Conservation (phyloP, 2,888 invertebrate species). For the Sminthurinus aureus region DNA sequence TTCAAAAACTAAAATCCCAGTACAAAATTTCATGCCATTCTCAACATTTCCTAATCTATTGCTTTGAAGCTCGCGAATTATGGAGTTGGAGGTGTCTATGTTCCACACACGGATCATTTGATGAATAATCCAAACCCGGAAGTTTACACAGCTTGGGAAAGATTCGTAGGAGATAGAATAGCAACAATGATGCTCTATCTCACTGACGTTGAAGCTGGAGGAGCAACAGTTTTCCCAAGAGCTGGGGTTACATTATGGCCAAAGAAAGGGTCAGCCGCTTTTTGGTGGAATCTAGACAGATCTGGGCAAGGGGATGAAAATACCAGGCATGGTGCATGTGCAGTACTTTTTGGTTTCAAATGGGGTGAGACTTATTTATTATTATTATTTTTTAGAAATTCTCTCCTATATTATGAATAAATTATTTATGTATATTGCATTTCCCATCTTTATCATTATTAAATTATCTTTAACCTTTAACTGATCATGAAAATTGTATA, state of each 20-base stretch:
- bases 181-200: slow-evolving; percentile 68
- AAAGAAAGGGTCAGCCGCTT: slow-evolving; percentile 66
- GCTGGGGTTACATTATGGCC: slow-evolving; percentile 66
- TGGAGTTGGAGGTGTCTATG: slow-evolving; percentile 68
- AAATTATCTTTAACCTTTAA: no score
- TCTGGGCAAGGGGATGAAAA: slow-evolving; percentile 66
- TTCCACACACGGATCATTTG: slow-evolving; percentile 67
- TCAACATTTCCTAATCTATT: slow-evolving; percentile 18
- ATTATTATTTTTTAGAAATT: neutral
- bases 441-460: no score
- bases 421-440: neutral
- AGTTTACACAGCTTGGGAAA: slow-evolving; percentile 60
- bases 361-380: slow-evolving; percentile 62
- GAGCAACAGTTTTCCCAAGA: slow-evolving; percentile 68
- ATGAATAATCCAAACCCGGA: slow-evolving; percentile 60
- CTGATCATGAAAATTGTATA: no score
- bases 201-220: slow-evolving; percentile 67
- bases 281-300: slow-evolving; percentile 67
- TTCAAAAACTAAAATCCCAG: no score
- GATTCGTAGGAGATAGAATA: slow-evolving; percentile 65
- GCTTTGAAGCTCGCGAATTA: slow-evolving; percentile 66
- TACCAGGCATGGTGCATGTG: slow-evolving; percentile 66
- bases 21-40: no score
- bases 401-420: neutral
- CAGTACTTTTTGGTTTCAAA: slow-evolving; percentile 66